Conservation (phyloP, 2,888 invertebrate genomes). For the Eumerus sabulonum region DNA sequence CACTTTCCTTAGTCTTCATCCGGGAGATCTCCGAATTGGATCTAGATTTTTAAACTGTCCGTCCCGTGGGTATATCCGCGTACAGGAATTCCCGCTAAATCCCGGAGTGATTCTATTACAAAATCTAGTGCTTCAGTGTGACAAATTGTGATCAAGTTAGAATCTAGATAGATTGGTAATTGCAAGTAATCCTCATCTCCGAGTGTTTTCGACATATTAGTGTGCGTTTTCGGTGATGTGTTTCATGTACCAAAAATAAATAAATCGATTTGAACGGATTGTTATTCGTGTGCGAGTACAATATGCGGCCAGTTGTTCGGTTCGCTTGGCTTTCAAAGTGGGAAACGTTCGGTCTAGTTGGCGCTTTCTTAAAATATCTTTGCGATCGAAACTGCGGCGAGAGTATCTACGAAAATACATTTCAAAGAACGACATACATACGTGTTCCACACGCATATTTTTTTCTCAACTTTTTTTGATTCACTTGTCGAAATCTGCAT, state of each 20-base stretch:
- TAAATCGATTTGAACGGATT: conserved; percentile 35
- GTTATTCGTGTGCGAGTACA: conserved; percentile 30
- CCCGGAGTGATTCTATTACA: no score
- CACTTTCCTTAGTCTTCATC: conserved; percentile 43
- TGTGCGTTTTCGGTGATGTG: no score
- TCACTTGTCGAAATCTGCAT: no score
- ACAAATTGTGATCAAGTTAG: no score
- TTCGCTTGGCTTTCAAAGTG: conserved; percentile 31
- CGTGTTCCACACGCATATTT: conserved; percentile 11
- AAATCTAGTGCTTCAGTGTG: no score
- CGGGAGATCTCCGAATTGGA: conserved; percentile 51
- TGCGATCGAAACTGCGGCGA: conserved; percentile 30
- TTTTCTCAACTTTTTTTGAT: neutral
- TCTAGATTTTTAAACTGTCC: neutral
- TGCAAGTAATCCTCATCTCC: no score
- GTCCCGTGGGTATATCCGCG: neutral
- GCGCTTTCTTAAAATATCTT: conserved; percentile 61
- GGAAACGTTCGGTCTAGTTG: conserved; percentile 25
- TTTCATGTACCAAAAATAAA: conserved; percentile 47
- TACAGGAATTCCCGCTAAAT: no score
- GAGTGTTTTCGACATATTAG: conserved; percentile 3
- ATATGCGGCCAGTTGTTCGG: conserved; percentile 15
- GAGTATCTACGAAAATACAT: conserved; percentile 36
- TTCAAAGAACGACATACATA: conserved; percentile 16
- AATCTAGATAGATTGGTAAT: no score